Percentiles rank a stretch among this genome's conserved stretches.
Conservation (phyloP, 2,888 invertebrate genomes). For the Acanthosepion esculentum region DNA sequence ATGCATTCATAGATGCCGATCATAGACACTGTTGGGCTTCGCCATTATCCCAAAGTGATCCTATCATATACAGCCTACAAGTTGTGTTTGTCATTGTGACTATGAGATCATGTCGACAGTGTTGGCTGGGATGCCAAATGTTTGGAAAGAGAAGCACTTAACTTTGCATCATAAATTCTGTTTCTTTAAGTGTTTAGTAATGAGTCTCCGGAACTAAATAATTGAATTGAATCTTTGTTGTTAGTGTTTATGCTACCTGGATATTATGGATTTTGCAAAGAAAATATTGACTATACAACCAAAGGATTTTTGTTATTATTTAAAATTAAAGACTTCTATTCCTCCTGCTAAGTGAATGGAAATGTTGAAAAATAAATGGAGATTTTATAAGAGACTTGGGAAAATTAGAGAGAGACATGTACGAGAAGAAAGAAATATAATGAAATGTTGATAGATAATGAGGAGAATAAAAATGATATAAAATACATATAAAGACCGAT, state of each 20-base stretch:
- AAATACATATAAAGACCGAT: too few relatives aligned
- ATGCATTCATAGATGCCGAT: background rate
- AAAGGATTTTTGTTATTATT: background rate
- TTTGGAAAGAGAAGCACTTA: background rate
- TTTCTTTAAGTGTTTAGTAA: background rate
- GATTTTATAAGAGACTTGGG: too few relatives aligned
- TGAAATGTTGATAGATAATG: too few relatives aligned
- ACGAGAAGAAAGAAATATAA: too few relatives aligned
- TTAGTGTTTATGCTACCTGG: background rate
- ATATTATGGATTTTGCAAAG: background rate
- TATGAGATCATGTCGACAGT: background rate
- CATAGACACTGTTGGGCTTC: conserved; percentile 10
- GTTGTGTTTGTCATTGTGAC: background rate
- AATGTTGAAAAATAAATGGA: too few relatives aligned
- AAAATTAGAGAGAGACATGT: too few relatives aligned
- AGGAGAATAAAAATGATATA: too few relatives aligned
- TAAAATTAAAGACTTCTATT: background rate
- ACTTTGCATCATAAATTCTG: background rate
- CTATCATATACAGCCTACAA: background rate
- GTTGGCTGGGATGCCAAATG: background rate
- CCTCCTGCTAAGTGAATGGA: too few relatives aligned
- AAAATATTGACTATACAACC: too few relatives aligned
- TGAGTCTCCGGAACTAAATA: background rate
- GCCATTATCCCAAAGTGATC: background rate
- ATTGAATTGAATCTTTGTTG: background rate